phyloP scores from a whole-genome alignment of 2,113 vertebrate genomes.

The Daboia siamensis region DNA sequence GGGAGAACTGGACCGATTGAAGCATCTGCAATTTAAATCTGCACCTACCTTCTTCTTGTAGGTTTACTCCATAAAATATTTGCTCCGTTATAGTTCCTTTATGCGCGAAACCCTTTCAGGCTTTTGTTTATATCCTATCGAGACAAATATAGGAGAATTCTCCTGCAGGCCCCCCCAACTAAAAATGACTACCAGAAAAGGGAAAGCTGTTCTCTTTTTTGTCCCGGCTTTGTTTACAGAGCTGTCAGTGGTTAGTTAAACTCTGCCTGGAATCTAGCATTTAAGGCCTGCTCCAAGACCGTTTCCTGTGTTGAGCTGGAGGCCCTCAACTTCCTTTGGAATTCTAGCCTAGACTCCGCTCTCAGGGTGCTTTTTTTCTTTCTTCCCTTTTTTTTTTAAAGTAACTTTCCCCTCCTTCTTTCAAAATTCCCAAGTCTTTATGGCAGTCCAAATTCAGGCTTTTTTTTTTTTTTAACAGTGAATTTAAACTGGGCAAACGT shows the following conservation, averaged over 20 bases:
- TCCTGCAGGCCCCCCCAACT: conserved; percentile 73
- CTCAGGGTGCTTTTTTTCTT: conserved; percentile 39
- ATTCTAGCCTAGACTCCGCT: conserved; percentile 60
- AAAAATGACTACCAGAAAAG: conserved; percentile 80
- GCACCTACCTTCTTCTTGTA: conserved; percentile 70
- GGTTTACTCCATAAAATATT: conserved; percentile 69
- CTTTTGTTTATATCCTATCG: conserved; percentile 64
- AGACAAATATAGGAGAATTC: conserved; percentile 69
- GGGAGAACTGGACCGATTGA: neutral
- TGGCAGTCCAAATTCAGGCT: conserved; percentile 14
- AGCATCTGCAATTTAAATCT: conserved; percentile 7
- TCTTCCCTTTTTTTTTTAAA: neutral
- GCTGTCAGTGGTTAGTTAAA: conserved; percentile 84
- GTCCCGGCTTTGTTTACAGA: conserved; percentile 79
- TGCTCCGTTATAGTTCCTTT: conserved; percentile 64
- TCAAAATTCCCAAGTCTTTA: conserved; percentile 52
- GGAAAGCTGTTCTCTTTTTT: conserved; percentile 76
- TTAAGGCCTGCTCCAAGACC: conserved; percentile 76
- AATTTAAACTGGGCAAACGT: neutral
- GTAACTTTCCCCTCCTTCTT: neutral
- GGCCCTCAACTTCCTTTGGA: conserved; percentile 77
- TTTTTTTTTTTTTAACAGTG: conserved; percentile 6
- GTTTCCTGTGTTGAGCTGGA: conserved; percentile 77
- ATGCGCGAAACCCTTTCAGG: conserved; percentile 56
- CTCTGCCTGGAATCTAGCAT: conserved; percentile 81